A percentile compares a stretch with the other conserved stretches of the same genome.
phyloP scores from a whole-genome alignment of 2,797 vertebrate genomes.

The Geotrypetes seraphini region DNA sequence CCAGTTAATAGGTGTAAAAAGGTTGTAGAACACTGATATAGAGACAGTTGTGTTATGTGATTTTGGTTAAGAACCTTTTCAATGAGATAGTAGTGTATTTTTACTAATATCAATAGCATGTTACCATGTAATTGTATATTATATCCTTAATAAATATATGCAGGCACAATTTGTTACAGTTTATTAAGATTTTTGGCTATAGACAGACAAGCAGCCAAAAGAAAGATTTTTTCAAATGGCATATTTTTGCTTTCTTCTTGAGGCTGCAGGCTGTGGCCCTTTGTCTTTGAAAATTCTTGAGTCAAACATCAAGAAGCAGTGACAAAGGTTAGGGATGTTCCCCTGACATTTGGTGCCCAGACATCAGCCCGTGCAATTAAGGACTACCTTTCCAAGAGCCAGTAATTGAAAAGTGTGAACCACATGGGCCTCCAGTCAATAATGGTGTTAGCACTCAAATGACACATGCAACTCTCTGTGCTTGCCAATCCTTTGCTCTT shows the following conservation, averaged over 20 bases:
- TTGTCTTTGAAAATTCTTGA: slow-evolving; percentile 77
- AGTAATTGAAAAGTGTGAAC: slow-evolving; percentile 73
- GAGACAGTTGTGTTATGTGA: too few relatives aligned
- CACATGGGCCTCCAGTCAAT: slow-evolving; percentile 70
- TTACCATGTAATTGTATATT: too few relatives aligned
- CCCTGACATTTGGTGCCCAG: slow-evolving; percentile 60
- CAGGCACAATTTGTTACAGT: too few relatives aligned
- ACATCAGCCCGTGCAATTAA: slow-evolving; percentile 71
- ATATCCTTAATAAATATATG: too few relatives aligned
- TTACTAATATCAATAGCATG: too few relatives aligned
- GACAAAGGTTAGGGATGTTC: slow-evolving; percentile 53
- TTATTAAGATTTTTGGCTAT: too few relatives aligned
- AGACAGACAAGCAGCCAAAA: too few relatives aligned
- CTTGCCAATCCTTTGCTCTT: slow-evolving; percentile 31
- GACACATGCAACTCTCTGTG: slow-evolving; percentile 36
- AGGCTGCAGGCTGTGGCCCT: slow-evolving; percentile 44
- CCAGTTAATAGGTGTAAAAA: too few relatives aligned
- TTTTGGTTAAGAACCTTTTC: too few relatives aligned
- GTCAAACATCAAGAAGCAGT: slow-evolving; percentile 58
- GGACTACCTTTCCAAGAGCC: slow-evolving; percentile 67
- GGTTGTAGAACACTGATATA: too few relatives aligned
- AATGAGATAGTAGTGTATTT: too few relatives aligned
- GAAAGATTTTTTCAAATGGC: slow-evolving; percentile 29
- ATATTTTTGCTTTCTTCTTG: slow-evolving; percentile 30
- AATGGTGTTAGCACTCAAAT: slow-evolving; percentile 58